Base-by-base conservation (phyloP, 2,888 invertebrate species). In the Biston betularia region DNA sequence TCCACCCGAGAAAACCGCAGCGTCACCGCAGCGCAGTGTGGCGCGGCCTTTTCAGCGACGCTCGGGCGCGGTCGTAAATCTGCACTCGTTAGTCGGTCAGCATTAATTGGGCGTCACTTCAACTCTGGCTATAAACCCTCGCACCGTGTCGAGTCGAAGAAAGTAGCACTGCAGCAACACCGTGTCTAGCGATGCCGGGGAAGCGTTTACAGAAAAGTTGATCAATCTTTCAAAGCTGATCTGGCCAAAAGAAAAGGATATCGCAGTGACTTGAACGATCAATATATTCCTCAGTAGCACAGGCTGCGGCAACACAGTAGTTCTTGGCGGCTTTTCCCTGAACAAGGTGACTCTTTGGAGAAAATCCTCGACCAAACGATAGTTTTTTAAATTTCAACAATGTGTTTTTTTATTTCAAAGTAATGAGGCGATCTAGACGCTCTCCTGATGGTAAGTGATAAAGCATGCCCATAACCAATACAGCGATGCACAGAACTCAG, bases 131-230 rank as follows among this genome's bases (percentile, higher is more conserved):
- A 53, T 63, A 63, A 56, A 64, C 52, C 54, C 59, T 9, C 38
- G 63, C 75, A 76, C 78, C 45, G 81, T 76, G 78, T 62, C 53
- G 34, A 49, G 40, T 50, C 34, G 65, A 53, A 61, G 63, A 40
- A 54, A 54, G 54, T 54, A 33, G 15, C 24, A 11, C 48, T 38
- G 38, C 1, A 11, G 12, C 33, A 33, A 49, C 42, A 50, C 65
- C 12, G 60, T 55, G 55, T 65, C 54, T 24, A n/a, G 38, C 14
- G 15, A 40, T 11, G 3, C 46, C 9, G 15, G 6, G 44, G 4
- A 5, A n/a, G 24, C 0, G 24, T 24, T 33, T 11, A 11, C 11
- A 11, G 33, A 24, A 48, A 10, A 11, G 48, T 11, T 7, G 48
- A 1, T 9, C 15, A 14, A 9, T 14, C 3, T 24, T 3, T 24